Conservation (phyloP, 2,797 vertebrate species). For the Todus mexicanus region DNA sequence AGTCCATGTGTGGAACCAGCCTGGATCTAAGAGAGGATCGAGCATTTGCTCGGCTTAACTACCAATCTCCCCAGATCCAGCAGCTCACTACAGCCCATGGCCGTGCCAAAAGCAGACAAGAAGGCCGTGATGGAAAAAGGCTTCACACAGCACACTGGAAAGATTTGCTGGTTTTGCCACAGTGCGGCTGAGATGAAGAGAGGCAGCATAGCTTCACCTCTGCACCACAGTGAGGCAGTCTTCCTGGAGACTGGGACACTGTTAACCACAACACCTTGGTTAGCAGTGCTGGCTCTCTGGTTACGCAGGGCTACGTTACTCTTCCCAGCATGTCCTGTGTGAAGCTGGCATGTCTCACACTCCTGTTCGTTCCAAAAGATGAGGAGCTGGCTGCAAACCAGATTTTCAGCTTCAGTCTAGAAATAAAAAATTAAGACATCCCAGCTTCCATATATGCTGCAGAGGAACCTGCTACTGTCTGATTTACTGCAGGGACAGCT, state of each 20-base stretch:
- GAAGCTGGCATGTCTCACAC: neutral
- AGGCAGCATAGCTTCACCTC: neutral
- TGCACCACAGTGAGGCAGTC: neutral
- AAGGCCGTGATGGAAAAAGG: rapidly evolving
- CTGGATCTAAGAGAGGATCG: neutral
- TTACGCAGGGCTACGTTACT: rapidly evolving
- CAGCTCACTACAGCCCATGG: rapidly evolving
- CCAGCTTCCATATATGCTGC: neutral
- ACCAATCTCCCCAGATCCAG: rapidly evolving
- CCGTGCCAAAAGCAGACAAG: neutral
- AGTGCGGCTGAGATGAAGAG: neutral
- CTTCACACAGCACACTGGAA: neutral
- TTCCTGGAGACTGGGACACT: neutral
- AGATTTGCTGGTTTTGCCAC: neutral
- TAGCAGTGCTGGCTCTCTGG: neutral
- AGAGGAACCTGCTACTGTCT: neutral
- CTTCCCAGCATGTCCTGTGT: rapidly evolving
- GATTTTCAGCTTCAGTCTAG: neutral
- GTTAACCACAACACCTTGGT: rapidly evolving
- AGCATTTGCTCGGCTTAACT: neutral
- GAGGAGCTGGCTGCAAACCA: neutral
- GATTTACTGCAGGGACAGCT: neutral
- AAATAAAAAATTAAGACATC: neutral
- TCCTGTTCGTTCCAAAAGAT: neutral
- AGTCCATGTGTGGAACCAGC: neutral